Conservation (phyloP, 2,797 vertebrate species). For the Orientallactaga sibirica region DNA sequence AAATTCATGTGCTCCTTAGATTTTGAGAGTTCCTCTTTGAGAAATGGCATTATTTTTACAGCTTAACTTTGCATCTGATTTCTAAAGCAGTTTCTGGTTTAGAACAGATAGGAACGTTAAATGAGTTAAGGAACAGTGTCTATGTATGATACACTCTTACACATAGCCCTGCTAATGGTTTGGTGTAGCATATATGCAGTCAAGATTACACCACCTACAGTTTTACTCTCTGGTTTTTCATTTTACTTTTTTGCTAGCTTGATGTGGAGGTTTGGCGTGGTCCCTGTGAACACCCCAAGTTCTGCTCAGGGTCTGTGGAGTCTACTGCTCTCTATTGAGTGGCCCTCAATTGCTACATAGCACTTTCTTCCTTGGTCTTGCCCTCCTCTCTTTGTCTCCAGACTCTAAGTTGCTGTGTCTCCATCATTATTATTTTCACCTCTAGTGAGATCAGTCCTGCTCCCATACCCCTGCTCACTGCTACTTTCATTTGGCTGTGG, state of each 20-base stretch:
- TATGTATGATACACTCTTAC: no score
- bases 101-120: constrained; percentile 36
- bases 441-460: constrained; percentile 29
- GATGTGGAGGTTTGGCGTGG: constrained; percentile 15
- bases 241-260: constrained; percentile 41
- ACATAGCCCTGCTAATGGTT: background rate
- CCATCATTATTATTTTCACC: constrained; percentile 31
- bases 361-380: constrained; percentile 49
- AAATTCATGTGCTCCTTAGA: background rate
- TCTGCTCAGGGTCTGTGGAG: constrained; percentile 28
- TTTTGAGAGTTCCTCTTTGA: constrained; percentile 47
- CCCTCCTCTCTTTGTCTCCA: constrained; percentile 56
- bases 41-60: constrained; percentile 37
- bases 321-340: constrained; percentile 14
- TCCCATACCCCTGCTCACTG: background rate
- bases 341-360: background rate
- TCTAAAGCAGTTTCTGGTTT: constrained; percentile 20
- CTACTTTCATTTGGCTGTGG: constrained; percentile 48
- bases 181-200: background rate
- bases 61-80: constrained; percentile 46
- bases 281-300: background rate
- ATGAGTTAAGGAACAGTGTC: background rate
- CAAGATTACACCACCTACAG: constrained; percentile 23
- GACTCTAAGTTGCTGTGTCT: constrained; percentile 38
- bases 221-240: constrained; percentile 52